Conservation (phyloP, 2,113 vertebrate genomes). For the Pseudois nayaur region DNA sequence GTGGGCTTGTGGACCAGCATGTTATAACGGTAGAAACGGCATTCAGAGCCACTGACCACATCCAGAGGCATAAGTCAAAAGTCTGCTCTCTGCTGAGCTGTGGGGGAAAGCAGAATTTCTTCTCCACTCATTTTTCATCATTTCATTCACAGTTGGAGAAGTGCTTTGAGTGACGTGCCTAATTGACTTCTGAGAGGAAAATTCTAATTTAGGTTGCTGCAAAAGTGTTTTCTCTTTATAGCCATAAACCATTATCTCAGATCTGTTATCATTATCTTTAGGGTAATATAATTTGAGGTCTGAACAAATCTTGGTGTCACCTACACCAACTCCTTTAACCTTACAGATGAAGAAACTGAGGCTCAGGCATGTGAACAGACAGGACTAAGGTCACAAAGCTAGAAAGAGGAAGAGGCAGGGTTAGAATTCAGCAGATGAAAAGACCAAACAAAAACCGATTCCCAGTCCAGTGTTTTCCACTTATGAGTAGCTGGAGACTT, state of each 20-base stretch:
- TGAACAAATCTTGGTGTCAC: neutral
- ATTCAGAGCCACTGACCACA: neutral
- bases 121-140: constrained; percentile 4
- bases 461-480: neutral
- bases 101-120: neutral
- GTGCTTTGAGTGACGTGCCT: constrained; percentile 21
- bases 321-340: neutral
- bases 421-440: neutral
- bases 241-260: constrained; percentile 34
- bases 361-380: neutral
- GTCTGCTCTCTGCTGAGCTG: neutral
- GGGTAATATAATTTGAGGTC: neutral
- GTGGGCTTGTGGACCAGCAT: neutral
- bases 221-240: constrained; percentile 40
- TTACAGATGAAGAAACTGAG: neutral
- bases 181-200: constrained; percentile 48
- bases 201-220: constrained; percentile 39
- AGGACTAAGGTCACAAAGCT: neutral
- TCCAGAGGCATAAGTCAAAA: neutral
- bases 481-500: neutral
- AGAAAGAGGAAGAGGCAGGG: neutral
- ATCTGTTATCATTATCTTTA: constrained; percentile 31
- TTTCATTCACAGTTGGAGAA: constrained; percentile 34
- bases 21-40: neutral
- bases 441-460: neutral